Evolutionary conservation across 35 echinoderm and acorn worm genomes (phyloP).

Genomic region (Heliocidaris erythrogramma): DNA sequence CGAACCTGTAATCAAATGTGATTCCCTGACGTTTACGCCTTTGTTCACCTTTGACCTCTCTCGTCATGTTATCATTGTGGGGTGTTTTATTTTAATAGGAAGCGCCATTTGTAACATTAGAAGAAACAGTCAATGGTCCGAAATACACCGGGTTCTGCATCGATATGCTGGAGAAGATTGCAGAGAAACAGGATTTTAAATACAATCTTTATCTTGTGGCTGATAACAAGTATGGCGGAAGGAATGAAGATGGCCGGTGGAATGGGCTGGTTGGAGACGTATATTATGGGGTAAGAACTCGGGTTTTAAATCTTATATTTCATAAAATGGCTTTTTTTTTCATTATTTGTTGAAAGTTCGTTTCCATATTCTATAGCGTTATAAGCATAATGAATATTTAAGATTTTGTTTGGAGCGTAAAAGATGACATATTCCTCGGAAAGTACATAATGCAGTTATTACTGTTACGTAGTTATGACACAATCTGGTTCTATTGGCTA

Average conservation of each 20-base stretch:
- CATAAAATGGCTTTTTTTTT: too few species aligned
- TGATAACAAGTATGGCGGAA: slow-evolving; percentile 76
- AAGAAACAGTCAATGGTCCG: slow-evolving; percentile 71
- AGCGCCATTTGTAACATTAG: slow-evolving; percentile 85
- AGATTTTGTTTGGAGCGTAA: too few species aligned
- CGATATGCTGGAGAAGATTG: slow-evolving; percentile 85
- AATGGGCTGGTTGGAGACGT: slow-evolving; percentile 92
- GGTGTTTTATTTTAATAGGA: slow-evolving; percentile 75
- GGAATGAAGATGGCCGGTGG: slow-evolving; percentile 75
- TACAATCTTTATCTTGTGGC: slow-evolving; percentile 78
- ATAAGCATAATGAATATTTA: too few species aligned
- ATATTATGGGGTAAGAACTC: slow-evolving; percentile 79
- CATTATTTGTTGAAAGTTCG: too few species aligned
- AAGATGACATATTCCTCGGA: too few species aligned
- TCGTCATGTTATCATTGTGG: not conserved
- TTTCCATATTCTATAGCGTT: too few species aligned
- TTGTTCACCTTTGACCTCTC: too few species aligned
- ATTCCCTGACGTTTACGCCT: too few species aligned
- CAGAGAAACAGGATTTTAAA: slow-evolving; percentile 61
- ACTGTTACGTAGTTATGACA: too few species aligned
- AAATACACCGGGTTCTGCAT: slow-evolving; percentile 93
- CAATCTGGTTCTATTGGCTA: too few species aligned
- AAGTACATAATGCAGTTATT: too few species aligned
- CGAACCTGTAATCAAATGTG: too few species aligned
- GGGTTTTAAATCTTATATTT: not conserved